Base-by-base conservation (phyloP, 2,113 vertebrate species). In the Leuciscus idus region DNA sequence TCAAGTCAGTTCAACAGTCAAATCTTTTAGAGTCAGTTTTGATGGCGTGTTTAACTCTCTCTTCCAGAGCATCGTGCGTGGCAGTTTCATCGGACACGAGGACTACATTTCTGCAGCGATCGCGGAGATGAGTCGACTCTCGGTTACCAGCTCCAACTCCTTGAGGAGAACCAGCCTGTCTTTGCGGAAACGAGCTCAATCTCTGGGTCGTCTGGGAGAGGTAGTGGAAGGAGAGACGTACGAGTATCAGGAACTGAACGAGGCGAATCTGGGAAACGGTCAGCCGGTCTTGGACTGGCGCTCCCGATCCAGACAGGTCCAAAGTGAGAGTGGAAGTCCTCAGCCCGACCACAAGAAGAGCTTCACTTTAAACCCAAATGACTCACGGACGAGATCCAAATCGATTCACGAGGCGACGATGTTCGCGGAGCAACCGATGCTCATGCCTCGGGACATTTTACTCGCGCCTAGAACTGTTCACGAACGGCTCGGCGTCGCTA, bases 81-180 rank as follows among this genome's bases (percentile, higher is more conserved):
- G 97, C 87, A 98, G 96, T 90, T 95, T 96, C 0, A 91, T 96
- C 26, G 96, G 96, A 64, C 93, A 94, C 1, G 96, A 96, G 3
- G 97, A 96, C 64, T 97, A 97, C 85, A 97, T 99, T 92, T 95
- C 96, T 0, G 96, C 96, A 2, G 91, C 96, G 74, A 95, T 98
- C 87, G 95, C 94, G 0, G 95, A 98, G 86, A 95, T 99, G 94
- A 95, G 94, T 89, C 96, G 94, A 73, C 91, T 98, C 57, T 96
- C 97, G 0, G 96, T 96, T 91, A 95, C 93, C 90, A 96, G 96
- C 83, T 99, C 97, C 0, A 98, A 98, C 89, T 97, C 97, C 1
- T 93, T 98, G 26, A 93, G 97, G 2, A 95, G 95, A 73, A 94
- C 92, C 73, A 97, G 96, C 88, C 93, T 94, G 1, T 96, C 93